Percentiles rank a stretch among this genome's conserved stretches.
phyloP scores from a whole-genome alignment of 53 echinoderm and acorn worm species.

The Paelopatides confundens region DNA sequence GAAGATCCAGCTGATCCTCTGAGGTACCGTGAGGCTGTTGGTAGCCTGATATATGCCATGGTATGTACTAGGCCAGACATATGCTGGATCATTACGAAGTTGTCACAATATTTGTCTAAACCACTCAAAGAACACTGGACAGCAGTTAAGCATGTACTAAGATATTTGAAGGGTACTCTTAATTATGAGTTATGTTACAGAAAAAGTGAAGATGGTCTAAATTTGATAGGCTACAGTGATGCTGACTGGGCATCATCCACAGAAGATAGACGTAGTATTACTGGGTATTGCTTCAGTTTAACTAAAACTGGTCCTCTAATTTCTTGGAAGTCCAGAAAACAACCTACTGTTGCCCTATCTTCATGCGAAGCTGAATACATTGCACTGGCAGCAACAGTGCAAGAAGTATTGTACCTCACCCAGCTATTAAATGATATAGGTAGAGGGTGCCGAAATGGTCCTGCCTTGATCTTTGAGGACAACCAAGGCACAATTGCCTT shows the following conservation, averaged over 20 bases:
- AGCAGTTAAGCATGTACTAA: slow-evolving; percentile 15
- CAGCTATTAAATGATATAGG: too few species aligned
- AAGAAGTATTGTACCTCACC: too few species aligned
- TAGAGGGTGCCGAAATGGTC: too few species aligned
- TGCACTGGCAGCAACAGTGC: slow-evolving; percentile 21
- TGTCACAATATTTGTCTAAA: slow-evolving; percentile 53
- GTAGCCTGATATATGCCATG: too few species aligned
- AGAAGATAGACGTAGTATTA: slow-evolving; percentile 42
- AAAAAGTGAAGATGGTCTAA: too few species aligned
- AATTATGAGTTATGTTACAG: neutral
- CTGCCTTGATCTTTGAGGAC: too few species aligned
- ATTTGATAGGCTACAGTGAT: too few species aligned
- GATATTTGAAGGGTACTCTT: slow-evolving; percentile 49
- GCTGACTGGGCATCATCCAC: slow-evolving; percentile 51
- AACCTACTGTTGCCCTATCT: slow-evolving; percentile 48
- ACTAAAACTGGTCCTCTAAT: slow-evolving; percentile 30
- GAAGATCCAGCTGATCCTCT: slow-evolving; percentile 5
- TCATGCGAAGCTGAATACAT: slow-evolving; percentile 44
- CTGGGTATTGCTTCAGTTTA: slow-evolving; percentile 34
- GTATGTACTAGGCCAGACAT: slow-evolving; percentile 42
- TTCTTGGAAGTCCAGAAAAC: slow-evolving; percentile 13
- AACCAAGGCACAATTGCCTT: too few species aligned
- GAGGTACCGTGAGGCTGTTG: too few species aligned
- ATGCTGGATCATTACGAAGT: slow-evolving; percentile 38
- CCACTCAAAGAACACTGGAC: slow-evolving; percentile 25